Base-by-base conservation (phyloP, 1,140 invertebrate genomes). In the Drosophila rufa region DNA sequence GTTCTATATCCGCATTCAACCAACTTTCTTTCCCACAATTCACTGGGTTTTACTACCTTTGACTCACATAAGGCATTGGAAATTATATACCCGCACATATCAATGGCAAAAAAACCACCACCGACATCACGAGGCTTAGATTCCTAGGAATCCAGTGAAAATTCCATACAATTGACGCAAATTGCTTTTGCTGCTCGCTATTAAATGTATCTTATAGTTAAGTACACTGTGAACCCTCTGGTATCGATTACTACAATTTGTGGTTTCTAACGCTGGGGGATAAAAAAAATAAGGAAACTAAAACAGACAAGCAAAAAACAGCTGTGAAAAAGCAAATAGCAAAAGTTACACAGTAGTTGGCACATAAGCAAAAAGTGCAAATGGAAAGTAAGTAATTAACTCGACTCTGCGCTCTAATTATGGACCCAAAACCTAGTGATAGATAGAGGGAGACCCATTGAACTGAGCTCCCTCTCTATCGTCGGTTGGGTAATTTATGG, bases 321-420 rank as follows among this genome's bases (percentile, higher is more conserved):
- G 33, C 46, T 43, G 56, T 42, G 33, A 48, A 66, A 66, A 30
- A 8, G 22, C 15, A 22, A 51, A 66, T 7, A 19, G 53, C 42
- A 65, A 76, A 66, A 40, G 40, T 77, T 55, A 25, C 56, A 61
- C 25, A 60, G 36, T 50, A 36, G 45, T 42, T 61, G 19, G 48
- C 22, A 51, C 33, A 59, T 38, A 17, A 15, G 36, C 36, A 56
- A 48, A 33, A 57, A 40, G 43, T 36, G 22, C 74, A 61, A 82
- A 48, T 68, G 68, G 48, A 68, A 78, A 82, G 80, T 62, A 50
- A 51, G 58, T 57, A 82, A 82, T 68, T 82, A 50, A 77, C 33
- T 45, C 38, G 45, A 56, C 53, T 69, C 43, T 33, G 17, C n/a
- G 30, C 56, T 30, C 19, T 77, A 81, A 81, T 77, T 51, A 82